Evolutionary conservation across 1,140 invertebrate species (phyloP).

Genomic region (Zaprionus davidi): DNA sequence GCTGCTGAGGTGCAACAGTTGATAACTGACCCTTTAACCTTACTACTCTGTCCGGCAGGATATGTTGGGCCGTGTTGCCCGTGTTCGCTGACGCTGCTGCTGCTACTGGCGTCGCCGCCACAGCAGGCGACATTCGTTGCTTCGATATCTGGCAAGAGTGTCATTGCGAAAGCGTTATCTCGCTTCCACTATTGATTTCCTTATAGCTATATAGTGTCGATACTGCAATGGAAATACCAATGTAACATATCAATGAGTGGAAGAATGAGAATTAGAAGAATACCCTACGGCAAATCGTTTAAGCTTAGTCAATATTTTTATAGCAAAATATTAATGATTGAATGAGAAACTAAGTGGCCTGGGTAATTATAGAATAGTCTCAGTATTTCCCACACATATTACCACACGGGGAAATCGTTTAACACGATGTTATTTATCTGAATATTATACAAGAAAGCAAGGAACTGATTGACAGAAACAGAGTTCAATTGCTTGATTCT

Average conservation of each 20-base stretch:
- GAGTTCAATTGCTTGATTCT: conserved; percentile 12
- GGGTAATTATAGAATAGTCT: neutral
- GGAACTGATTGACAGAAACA: too few species aligned
- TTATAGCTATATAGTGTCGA: neutral
- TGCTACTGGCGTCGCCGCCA: conserved; percentile 41
- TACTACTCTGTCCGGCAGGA: neutral
- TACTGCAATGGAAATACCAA: conserved; percentile 13
- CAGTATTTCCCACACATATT: neutral
- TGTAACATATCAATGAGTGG: neutral
- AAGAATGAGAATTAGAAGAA: neutral
- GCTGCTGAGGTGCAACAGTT: conserved; percentile 72
- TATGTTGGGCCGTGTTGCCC: conserved; percentile 24
- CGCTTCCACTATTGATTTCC: conserved; percentile 8
- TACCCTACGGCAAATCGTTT: neutral
- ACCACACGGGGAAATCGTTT: neutral
- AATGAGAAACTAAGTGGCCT: neutral
- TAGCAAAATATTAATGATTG: neutral
- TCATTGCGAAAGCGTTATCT: conserved; percentile 54
- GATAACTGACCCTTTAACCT: conserved; percentile 39
- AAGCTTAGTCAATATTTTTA: neutral
- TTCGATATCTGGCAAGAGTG: conserved; percentile 80
- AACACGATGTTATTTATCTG: conserved; percentile 2
- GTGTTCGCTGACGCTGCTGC: conserved; percentile 42
- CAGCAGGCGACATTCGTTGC: conserved; percentile 63
- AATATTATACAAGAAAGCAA: neutral